phyloP scores from a whole-genome alignment of 2,113 vertebrate species.

The Neotoma lepida region DNA sequence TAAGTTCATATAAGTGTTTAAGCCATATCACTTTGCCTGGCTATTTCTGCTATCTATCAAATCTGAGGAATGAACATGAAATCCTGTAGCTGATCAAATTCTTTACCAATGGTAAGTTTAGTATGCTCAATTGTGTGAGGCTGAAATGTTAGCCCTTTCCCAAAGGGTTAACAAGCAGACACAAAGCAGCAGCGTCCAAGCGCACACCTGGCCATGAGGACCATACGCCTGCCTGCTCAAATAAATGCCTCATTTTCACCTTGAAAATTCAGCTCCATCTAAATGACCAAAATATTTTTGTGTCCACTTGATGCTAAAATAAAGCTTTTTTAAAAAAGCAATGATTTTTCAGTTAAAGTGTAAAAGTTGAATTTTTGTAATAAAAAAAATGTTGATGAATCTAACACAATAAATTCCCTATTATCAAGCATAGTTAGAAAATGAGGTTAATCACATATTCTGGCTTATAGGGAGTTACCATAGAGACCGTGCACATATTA shows the following conservation, averaged over 20 bases:
- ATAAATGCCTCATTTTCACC: conserved; percentile 54
- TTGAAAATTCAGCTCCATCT: conserved; percentile 52
- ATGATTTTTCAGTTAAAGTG: conserved; percentile 55
- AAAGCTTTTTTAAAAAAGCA: conserved; percentile 54
- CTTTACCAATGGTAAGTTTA: conserved; percentile 48
- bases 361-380: conserved; percentile 61
- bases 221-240: not conserved
- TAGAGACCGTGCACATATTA: conserved; percentile 79
- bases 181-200: not conserved
- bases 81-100: not conserved
- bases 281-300: conserved; percentile 66
- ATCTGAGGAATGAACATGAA: conserved; percentile 39
- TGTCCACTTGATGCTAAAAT: conserved; percentile 39
- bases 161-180: conserved; percentile 18
- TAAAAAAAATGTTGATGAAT: conserved; percentile 63
- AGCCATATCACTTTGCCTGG: not conserved
- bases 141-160: conserved; percentile 25
- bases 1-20: not conserved
- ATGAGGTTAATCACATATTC: conserved; percentile 80
- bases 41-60: not conserved
- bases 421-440: conserved; percentile 73
- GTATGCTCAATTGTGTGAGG: not conserved
- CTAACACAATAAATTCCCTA: conserved; percentile 65
- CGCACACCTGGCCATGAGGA: conserved; percentile 25
- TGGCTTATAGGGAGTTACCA: conserved; percentile 77